A percentile compares a stretch with the other conserved stretches of the same genome.
Evolutionary conservation across 1,140 invertebrate species (phyloP).

Genomic region (Mamestra configurata): DNA sequence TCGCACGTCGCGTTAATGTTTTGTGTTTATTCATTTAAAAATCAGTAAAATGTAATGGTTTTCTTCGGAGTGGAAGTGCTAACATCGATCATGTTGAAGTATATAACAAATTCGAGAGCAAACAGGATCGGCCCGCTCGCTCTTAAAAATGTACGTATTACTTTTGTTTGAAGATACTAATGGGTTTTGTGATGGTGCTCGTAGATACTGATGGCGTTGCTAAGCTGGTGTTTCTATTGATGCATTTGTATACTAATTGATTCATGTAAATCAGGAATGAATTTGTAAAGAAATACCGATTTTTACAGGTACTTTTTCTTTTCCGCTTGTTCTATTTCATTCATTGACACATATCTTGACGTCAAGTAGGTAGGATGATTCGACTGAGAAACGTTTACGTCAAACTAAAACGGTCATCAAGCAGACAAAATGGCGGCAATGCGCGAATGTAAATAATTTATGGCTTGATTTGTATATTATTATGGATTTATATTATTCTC

Average conservation of each 20-base stretch:
- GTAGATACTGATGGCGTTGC: neutral
- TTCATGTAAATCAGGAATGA: neutral
- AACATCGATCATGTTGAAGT: conserved; percentile 69
- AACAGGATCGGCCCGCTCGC: conserved; percentile 72
- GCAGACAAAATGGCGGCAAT: conserved; percentile 28
- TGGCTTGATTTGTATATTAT: no score
- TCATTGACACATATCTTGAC: no score
- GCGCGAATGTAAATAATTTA: neutral
- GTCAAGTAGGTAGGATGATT: neutral
- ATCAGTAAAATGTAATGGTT: conserved; percentile 59
- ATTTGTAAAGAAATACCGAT: no score
- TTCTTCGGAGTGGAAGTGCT: conserved; percentile 51
- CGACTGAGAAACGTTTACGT: neutral
- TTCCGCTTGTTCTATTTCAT: no score
- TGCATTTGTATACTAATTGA: neutral
- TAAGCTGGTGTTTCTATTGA: neutral
- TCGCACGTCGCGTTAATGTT: conserved; percentile 24
- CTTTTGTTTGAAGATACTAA: conserved; percentile 52
- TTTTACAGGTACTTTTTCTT: no score
- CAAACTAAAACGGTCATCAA: conserved; percentile 1
- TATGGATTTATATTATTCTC: no score
- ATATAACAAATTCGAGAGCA: conserved; percentile 65
- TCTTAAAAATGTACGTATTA: conserved; percentile 70
- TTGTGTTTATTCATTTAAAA: conserved; percentile 18
- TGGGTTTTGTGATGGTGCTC: neutral